These are phyloP conservation scores for Phyllostomus hastatus DNA, from an alignment of 2,113 vertebrate genomes.

Conservation along the genomic window DNA sequence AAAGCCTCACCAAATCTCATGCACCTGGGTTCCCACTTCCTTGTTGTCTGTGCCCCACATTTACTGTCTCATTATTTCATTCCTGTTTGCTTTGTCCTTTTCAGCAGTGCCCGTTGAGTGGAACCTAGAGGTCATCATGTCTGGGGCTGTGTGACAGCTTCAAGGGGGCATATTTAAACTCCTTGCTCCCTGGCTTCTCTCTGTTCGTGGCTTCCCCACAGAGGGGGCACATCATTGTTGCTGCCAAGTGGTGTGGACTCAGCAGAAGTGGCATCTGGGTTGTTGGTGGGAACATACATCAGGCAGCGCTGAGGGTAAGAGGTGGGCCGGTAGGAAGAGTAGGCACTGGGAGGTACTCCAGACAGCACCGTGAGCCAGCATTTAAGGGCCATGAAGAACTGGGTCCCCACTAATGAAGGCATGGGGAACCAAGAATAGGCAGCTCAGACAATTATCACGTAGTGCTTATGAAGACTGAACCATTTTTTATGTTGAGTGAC, in stretches of 20 bases:
- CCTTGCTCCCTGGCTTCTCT: neutral
- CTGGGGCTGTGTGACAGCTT: neutral
- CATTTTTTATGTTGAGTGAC: neutral
- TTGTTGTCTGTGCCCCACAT: neutral
- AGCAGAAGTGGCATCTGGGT: neutral
- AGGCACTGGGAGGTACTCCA: neutral
- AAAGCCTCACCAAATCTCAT: neutral
- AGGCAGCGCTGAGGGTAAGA: neutral
- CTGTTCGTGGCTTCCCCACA: neutral
- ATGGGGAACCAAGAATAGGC: neutral
- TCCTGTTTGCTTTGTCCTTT: neutral
- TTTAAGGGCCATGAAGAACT: neutral
- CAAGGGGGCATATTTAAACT: neutral
- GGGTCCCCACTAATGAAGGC: neutral
- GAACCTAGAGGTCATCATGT: neutral
- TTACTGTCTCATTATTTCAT: neutral
- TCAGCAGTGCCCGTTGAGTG: neutral
- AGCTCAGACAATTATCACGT: neutral
- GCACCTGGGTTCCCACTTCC: neutral
- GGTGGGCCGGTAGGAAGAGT: neutral
- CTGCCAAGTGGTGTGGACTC: neutral
- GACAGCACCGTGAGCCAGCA: neutral
- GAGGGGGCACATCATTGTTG: neutral
- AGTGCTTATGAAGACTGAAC: neutral
- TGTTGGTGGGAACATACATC: neutral